These are phyloP conservation scores for Noctua janthina DNA, from an alignment of 2,888 invertebrate species.

Conservation along the genomic window DNA sequence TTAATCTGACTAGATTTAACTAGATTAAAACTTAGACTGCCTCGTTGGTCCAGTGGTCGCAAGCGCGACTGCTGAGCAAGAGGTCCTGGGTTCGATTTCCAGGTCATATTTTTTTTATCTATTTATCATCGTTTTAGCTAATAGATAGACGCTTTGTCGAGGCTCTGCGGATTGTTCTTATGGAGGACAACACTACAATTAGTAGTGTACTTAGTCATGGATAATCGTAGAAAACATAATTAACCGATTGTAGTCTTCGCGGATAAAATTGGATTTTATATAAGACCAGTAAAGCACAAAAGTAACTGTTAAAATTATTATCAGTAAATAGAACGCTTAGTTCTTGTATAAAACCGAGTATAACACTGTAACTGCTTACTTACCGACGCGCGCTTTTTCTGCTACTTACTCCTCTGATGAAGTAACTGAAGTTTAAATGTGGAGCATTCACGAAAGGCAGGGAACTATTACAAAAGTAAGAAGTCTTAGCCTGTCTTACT, in stretches of 20 bases:
- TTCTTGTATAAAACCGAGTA: not conserved
- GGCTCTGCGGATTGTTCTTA: no score
- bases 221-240: not conserved
- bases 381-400: slow-evolving; percentile 18
- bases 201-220: no score
- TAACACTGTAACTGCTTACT: slow-evolving; percentile 22
- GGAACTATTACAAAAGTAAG: slow-evolving; percentile 58
- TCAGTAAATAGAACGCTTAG: not conserved
- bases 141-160: no score
- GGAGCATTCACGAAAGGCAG: slow-evolving; percentile 41
- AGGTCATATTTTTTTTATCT: no score
- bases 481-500: slow-evolving; percentile 54
- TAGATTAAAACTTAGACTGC: no score
- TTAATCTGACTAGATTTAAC: no score
- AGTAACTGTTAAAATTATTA: not conserved
- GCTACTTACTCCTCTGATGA: slow-evolving; percentile 19
- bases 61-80: not conserved
- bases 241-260: not conserved
- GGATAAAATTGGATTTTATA: not conserved
- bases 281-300: not conserved
- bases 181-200: no score
- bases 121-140: no score
- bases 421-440: slow-evolving; percentile 54
- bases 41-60: not conserved
- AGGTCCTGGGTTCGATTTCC: not conserved